Evolutionary conservation across 2,888 invertebrate species (phyloP), one percentile per base, ranked within the genome.

Genomic region (Hypomecis punctinalis): DNA sequence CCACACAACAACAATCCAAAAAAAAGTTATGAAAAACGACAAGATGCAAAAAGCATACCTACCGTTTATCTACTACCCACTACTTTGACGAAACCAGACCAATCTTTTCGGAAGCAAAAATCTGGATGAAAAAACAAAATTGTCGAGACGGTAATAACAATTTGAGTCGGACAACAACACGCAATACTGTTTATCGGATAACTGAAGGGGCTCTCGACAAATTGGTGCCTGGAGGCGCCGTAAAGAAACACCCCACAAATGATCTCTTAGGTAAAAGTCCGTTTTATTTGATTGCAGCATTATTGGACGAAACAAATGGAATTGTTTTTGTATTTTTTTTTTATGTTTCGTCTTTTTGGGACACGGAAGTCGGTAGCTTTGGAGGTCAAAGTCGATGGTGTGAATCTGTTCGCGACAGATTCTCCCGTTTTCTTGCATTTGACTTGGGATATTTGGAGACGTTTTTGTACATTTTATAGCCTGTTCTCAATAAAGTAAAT

Each of bases 131-230:
- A 70, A 74, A 69, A 70, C 55, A 71, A 74, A 71, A 71, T 73
- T 75, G 70, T 71, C 65, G 70, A 66, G 61, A 61, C 61, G 65
- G 45, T 64, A 68, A 68, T 69, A 69, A 69, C 68, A 66, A 67
- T 71, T 69, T 69, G 69, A 57, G 70, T 69, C 66, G 67, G 73
- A 69, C 66, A 69, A 58, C 70, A 70, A 63, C 65, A 58, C 67
- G 70, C 66, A 71, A 71, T 67, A 70, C 70, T 69, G 75, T 71
- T 76, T 77, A 79, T 75, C 68, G 67, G 67, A 66, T 67, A 70
- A 69, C 63, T 66, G 54, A 68, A 63, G 66, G 66, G 63, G 70
- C 67, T 70, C 57, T 49, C 66, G 66, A 66, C 69, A 69, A 74
- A 72, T 72, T 69, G 66, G 66, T 67, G 61, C 61, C 69, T 63